These are phyloP conservation scores for Phrynocephalus forsythii DNA, from an alignment of 2,797 vertebrate genomes.

Conservation along the genomic window DNA sequence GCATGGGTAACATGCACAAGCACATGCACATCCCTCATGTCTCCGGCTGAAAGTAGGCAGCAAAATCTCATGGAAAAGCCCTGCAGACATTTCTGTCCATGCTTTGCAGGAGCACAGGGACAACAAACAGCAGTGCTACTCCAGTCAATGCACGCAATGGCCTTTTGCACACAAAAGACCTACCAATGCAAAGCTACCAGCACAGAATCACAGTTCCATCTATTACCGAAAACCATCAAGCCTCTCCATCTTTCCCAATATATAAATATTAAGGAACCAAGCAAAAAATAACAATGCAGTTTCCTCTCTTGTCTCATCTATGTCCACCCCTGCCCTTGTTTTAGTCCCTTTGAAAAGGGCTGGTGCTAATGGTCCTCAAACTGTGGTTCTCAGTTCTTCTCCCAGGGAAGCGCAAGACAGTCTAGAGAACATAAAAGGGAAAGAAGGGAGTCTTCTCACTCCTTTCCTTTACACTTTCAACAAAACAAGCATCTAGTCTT, in stretches of 20 bases:
- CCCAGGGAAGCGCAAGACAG: conserved; percentile 65
- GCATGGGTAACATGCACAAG: neutral
- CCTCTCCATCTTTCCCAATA: neutral
- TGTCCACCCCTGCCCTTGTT: neutral
- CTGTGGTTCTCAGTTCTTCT: conserved; percentile 55
- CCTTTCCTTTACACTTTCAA: conserved; percentile 60
- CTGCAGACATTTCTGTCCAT: neutral
- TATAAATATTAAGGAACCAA: conserved; percentile 19
- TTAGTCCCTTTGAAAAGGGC: conserved; percentile 27
- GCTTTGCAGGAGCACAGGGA: neutral
- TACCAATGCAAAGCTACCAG: neutral
- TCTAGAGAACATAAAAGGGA: conserved; percentile 65
- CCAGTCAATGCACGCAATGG: neutral
- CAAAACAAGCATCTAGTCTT: conserved; percentile 74
- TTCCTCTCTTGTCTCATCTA: neutral
- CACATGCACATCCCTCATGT: neutral
- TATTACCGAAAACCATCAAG: neutral
- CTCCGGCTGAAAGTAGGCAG: neutral
- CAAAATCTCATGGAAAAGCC: neutral
- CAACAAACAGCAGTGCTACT: neutral
- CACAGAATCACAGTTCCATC: neutral
- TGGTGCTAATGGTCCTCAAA: conserved; percentile 57
- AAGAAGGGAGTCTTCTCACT: conserved; percentile 67
- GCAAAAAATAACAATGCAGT: neutral
- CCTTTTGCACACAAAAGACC: neutral